phyloP scores from a whole-genome alignment of 2,888 invertebrate genomes.

The Reticulitermes lucifugus region DNA sequence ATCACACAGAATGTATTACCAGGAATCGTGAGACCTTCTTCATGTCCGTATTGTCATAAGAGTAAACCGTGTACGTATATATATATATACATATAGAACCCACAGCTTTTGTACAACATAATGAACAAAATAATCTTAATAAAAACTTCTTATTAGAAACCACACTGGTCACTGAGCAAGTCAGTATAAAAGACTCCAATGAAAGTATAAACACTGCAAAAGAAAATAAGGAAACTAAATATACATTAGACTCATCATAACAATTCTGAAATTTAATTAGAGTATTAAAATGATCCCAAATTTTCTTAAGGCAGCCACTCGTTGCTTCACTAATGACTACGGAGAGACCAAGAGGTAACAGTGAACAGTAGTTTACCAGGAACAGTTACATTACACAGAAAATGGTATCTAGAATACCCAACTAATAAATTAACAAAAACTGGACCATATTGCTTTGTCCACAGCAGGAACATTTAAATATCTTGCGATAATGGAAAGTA shows the following conservation, averaged over 20 bases:
- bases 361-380: background rate
- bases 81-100: background rate
- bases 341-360: background rate
- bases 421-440: slow-evolving; percentile 13
- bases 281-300: background rate
- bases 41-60: slow-evolving; percentile 34
- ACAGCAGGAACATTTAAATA: slow-evolving; percentile 43
- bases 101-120: slow-evolving; percentile 9
- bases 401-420: background rate
- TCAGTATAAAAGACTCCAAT: slow-evolving; percentile 20
- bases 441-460: background rate
- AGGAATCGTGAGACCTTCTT: slow-evolving; percentile 33
- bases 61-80: slow-evolving; percentile 27
- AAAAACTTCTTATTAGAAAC: slow-evolving; percentile 21
- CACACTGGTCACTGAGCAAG: slow-evolving; percentile 30
- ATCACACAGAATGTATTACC: slow-evolving; percentile 10
- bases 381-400: background rate
- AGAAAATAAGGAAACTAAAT: background rate
- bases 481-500: background rate
- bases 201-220: slow-evolving; percentile 28
- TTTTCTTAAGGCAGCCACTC: background rate
- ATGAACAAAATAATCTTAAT: slow-evolving; percentile 20
- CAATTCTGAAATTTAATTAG: background rate
- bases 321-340: background rate
- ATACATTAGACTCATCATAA: background rate